Conservation (phyloP, 2,113 vertebrate species). For the Rafetus swinhoei region DNA sequence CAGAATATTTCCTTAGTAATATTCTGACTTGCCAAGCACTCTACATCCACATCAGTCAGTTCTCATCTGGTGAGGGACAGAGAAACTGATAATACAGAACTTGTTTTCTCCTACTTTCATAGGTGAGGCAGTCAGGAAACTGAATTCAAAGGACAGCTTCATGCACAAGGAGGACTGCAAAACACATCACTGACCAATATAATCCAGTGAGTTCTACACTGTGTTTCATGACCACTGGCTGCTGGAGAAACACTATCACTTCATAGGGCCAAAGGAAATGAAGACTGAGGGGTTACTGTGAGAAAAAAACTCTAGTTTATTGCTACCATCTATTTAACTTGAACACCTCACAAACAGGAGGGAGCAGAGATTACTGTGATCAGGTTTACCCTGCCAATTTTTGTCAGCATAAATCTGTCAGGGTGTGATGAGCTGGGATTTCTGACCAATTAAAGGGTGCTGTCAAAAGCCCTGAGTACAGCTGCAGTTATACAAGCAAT, state of each 20-base stretch:
- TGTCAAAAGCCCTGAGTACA: neutral
- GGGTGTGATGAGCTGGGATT: neutral
- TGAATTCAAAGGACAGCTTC: neutral
- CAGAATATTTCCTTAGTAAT: neutral
- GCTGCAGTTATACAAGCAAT: fast-evolving
- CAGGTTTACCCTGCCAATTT: neutral
- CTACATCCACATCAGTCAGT: neutral
- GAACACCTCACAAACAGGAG: constrained; percentile 3
- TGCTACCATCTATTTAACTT: neutral
- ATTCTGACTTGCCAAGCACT: constrained; percentile 30
- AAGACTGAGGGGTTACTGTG: neutral
- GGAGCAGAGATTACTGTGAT: fast-evolving
- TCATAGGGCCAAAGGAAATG: neutral
- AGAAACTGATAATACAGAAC: neutral
- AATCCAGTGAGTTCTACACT: neutral
- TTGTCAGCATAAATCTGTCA: neutral
- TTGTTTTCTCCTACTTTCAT: neutral
- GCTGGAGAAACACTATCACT: neutral
- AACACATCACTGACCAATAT: neutral
- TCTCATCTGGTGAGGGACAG: neutral
- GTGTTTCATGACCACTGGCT: neutral
- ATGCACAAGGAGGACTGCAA: neutral
- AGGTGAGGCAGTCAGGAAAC: neutral
- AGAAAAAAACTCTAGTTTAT: neutral
- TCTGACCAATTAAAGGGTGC: neutral